A percentile compares a stretch with the other conserved stretches of the same genome.
phyloP scores from a whole-genome alignment of 2,888 invertebrate species.

The Allolobophora icterica region DNA sequence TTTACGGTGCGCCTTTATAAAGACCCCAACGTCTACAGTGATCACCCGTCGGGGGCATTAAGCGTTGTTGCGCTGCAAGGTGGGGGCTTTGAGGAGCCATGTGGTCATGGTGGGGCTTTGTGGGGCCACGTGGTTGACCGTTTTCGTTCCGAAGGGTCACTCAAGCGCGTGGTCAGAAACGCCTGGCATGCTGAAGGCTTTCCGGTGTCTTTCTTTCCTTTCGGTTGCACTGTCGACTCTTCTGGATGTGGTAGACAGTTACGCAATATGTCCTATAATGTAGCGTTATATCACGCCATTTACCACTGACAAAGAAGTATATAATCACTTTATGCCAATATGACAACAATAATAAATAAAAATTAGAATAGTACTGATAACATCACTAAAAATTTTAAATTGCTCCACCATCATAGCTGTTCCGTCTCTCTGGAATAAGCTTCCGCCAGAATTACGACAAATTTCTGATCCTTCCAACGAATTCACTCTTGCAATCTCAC shows the following conservation, averaged over 20 bases:
- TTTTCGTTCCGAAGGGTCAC: background rate
- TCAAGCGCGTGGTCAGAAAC: background rate
- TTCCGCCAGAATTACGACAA: too few species aligned
- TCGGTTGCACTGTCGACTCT: background rate
- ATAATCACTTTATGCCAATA: too few species aligned
- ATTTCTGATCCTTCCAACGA: too few species aligned
- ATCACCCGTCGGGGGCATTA: conserved; percentile 6
- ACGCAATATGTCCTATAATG: background rate
- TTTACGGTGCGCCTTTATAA: background rate
- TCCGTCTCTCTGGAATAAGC: too few species aligned
- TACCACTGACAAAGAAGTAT: too few species aligned
- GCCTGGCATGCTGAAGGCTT: background rate
- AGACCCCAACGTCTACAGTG: background rate
- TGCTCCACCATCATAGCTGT: too few species aligned
- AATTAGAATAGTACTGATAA: too few species aligned
- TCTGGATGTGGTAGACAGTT: background rate
- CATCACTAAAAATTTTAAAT: too few species aligned
- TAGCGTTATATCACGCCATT: too few species aligned
- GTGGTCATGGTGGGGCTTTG: background rate
- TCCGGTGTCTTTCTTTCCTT: background rate
- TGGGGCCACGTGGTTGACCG: background rate
- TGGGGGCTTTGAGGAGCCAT: too few species aligned
- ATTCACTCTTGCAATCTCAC: too few species aligned
- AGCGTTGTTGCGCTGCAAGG: background rate
- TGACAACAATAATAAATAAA: too few species aligned